These are phyloP conservation scores for Lerista edwardsae DNA, from an alignment of 2,797 vertebrate species.

Conservation along the genomic window DNA sequence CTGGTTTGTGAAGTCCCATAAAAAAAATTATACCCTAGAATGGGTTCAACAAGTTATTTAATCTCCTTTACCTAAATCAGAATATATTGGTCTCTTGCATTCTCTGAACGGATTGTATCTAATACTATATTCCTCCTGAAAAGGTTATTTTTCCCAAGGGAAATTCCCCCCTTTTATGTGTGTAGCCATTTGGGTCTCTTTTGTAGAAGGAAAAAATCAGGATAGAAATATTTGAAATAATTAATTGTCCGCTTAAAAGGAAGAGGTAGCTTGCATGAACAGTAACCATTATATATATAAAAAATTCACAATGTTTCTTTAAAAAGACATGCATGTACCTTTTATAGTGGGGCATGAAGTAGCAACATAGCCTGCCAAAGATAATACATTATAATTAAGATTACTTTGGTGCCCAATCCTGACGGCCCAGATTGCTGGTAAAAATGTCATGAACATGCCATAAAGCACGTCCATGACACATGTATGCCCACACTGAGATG, in stretches of 20 bases:
- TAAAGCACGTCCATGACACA: too few species aligned
- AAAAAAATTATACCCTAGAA: conserved; percentile 65
- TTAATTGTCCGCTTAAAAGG: conserved; percentile 7
- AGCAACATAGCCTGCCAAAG: conserved; percentile 13
- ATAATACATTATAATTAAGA: not conserved
- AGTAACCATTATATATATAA: conserved; percentile 32
- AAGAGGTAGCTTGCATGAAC: not conserved
- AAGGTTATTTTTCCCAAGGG: conserved; percentile 49
- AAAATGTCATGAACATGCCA: too few species aligned
- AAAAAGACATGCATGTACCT: not conserved
- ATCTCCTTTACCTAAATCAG: conserved; percentile 62
- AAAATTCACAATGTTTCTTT: conserved; percentile 6
- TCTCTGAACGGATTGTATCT: conserved; percentile 31
- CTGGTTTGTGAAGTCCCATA: conserved; percentile 59
- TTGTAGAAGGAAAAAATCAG: conserved; percentile 14
- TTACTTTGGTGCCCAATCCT: too few species aligned
- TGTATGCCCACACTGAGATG: too few species aligned
- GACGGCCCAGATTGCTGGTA: too few species aligned
- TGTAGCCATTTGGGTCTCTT: conserved; percentile 12
- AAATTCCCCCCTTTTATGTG: conserved; percentile 46
- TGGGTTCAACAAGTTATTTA: conserved; percentile 68
- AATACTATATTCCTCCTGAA: conserved; percentile 37
- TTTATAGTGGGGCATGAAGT: conserved; percentile 15
- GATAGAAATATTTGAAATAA: too few species aligned
- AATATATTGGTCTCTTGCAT: conserved; percentile 59